Conservation (phyloP, 2,797 vertebrate species). For the Heteromormyrus szaboi region DNA sequence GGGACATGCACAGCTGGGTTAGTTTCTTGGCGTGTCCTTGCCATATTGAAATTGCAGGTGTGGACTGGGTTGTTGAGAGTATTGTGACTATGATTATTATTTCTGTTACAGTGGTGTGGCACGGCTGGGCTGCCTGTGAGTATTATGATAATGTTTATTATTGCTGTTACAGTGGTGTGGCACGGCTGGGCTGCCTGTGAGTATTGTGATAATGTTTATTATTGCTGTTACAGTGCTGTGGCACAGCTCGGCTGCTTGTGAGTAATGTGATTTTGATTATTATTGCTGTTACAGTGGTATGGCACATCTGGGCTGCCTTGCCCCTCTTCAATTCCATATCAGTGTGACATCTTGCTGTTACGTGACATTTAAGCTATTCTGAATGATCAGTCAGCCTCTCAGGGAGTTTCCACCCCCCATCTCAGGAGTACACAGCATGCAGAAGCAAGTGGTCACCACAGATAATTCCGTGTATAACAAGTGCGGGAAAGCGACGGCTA, state of each 20-base stretch:
- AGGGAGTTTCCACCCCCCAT: neutral
- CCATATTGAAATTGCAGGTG: neutral
- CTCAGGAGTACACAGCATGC: neutral
- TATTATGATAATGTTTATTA: neutral
- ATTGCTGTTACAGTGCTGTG: neutral
- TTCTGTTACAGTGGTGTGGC: neutral
- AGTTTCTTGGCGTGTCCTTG: neutral
- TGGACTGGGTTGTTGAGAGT: neutral
- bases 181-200: neutral
- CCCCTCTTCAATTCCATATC: neutral
- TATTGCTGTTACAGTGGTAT: neutral
- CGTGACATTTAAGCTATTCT: neutral
- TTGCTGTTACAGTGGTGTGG: neutral
- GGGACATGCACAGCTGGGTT: neutral
- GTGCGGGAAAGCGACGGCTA: neutral
- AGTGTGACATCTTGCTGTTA: neutral
- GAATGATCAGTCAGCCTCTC: neutral
- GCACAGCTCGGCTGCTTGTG: neutral
- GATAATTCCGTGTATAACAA: neutral
- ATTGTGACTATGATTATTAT: neutral
- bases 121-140: neutral
- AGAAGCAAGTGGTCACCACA: neutral
- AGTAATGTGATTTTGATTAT: neutral
- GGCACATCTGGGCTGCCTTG: neutral
- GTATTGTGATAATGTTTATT: neutral